These are phyloP conservation scores for Palythoa caribaeorum DNA, from an alignment of 92 coral and sea anemone genomes.

Conservation along the genomic window DNA sequence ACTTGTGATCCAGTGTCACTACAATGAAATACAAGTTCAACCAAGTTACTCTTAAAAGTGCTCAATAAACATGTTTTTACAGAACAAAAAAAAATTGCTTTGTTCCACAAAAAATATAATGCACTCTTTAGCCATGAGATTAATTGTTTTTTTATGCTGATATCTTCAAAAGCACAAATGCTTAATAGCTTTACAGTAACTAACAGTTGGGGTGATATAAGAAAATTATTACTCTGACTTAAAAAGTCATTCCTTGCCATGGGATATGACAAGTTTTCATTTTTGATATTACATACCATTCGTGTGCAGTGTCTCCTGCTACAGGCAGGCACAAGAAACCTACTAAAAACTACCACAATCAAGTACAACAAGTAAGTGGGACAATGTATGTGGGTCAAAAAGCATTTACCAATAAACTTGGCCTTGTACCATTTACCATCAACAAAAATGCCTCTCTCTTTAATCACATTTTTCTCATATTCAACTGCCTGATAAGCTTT, in stretches of 20 bases:
- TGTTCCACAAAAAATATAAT: background rate
- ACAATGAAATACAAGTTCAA: background rate
- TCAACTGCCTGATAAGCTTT: slow-evolving; percentile 22
- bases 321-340: background rate
- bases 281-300: background rate
- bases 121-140: background rate
- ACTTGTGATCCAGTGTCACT: background rate
- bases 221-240: background rate
- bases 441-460: slow-evolving; percentile 38
- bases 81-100: background rate
- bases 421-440: slow-evolving; percentile 35
- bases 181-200: background rate
- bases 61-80: background rate
- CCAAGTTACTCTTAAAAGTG: slow-evolving; percentile 3
- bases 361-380: background rate
- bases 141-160: background rate
- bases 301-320: background rate
- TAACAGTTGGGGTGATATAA: background rate
- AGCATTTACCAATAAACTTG: slow-evolving; percentile 23
- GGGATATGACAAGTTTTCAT: background rate
- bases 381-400: background rate
- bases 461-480: slow-evolving; percentile 37
- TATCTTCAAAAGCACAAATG: slow-evolving; percentile 7
- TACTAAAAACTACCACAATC: background rate
- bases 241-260: background rate